These are phyloP conservation scores for Merops nubicus DNA, from an alignment of 2,113 vertebrate species.

Conservation along the genomic window DNA sequence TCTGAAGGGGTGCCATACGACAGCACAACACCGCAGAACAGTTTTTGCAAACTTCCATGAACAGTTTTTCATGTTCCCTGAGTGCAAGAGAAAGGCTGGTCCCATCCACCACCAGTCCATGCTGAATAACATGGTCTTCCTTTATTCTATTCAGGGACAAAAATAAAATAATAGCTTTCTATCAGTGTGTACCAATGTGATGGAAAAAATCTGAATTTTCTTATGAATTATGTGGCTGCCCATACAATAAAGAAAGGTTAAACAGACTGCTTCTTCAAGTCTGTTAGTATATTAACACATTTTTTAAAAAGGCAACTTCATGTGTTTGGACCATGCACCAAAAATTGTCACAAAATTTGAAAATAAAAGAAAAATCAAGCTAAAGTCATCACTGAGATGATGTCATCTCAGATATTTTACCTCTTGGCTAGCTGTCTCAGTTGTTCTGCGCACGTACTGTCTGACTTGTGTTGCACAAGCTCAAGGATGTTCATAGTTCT, in stretches of 20 bases:
- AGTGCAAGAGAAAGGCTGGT: conserved; percentile 94
- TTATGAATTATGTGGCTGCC: not conserved
- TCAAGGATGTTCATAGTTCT: conserved; percentile 96
- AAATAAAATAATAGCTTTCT: not conserved
- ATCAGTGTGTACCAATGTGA: not conserved
- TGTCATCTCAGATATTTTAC: conserved; percentile 60
- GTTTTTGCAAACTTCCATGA: conserved; percentile 96
- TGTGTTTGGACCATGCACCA: not conserved
- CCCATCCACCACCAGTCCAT: conserved; percentile 95
- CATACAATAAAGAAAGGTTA: not conserved
- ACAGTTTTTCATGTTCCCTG: conserved; percentile 94
- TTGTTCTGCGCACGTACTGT: conserved; percentile 91
- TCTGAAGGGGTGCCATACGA: conserved; percentile 97
- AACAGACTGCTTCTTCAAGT: not conserved
- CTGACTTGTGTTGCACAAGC: conserved; percentile 90
- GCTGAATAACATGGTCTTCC: conserved; percentile 95
- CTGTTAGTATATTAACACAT: not conserved
- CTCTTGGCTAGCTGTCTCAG: conserved; percentile 88
- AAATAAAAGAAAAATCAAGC: not conserved
- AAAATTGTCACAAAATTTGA: not conserved
- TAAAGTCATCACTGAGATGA: not conserved
- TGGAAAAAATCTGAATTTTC: rapidly evolving
- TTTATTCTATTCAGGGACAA: conserved; percentile 81
- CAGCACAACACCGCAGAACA: conserved; percentile 96
- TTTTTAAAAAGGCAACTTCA: not conserved